Evolutionary conservation across 2,113 vertebrate species (phyloP), one percentile per base, ranked within the genome.

Genomic region (Xenopus tropicalis): DNA sequence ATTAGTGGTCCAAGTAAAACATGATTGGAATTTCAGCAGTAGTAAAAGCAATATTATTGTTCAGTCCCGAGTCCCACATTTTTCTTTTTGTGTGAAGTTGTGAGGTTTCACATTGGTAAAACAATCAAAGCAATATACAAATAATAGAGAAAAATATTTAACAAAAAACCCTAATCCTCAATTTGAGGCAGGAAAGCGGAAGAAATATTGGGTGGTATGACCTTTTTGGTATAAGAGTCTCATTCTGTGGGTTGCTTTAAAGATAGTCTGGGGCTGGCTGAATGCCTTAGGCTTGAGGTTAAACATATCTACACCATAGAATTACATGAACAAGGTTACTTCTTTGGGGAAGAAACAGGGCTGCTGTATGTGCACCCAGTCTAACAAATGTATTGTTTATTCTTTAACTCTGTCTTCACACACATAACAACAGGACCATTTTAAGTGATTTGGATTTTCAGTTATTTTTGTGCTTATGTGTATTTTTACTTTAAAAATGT

Each of bases 11-110:
- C 90, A 91, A 91, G 87, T 88, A 82, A 91, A 91, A 91, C 88
- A 90, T 85, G 84, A 85, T 79, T 88, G 85, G 88, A 90, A 91
- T 91, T 89, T 91, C 86, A 86, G 83, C 83, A 79, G 88, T 89
- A 90, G 86, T 85, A 90, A 89, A 91, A 90, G 81, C 84, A 90
- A 89, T 91, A 89, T 91, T 88, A 88, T 89, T 86, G 88, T 86
- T 84, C 80, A 87, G 80, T 80, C 84, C 83, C 82, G 82, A 82
- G 11, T 69, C 72, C 56, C 52, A 58, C 56, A 67, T 68, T 22
- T 25, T 87, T 83, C 87, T 85, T 80, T 88, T 88, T 77, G 88
- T 78, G 83, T 88, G 85, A 79, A 71, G 78, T 83, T 89, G 85
- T 79, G 80, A 82, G 83, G 82, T 83, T 90, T 86, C 86, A 86